Base-by-base conservation (phyloP, 2,888 invertebrate genomes). In the Rhorus exstirpatorius region DNA sequence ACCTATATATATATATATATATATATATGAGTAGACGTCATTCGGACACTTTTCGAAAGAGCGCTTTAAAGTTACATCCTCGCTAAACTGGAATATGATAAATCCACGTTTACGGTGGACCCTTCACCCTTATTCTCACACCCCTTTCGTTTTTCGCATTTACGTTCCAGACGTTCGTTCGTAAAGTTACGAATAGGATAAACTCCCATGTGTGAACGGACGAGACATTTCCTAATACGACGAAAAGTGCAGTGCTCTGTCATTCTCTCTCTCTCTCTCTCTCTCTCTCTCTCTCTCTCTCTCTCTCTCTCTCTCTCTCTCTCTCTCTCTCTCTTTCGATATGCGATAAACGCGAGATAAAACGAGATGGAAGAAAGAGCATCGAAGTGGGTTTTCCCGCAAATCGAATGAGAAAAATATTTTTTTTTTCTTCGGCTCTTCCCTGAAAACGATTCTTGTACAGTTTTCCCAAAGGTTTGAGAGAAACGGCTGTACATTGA, bases 41-140 rank as follows among this genome's bases (percentile, higher is more conserved):
- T 38, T 63, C 55, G 65, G 65, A 75, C 65, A 75, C 55, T 65
- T 75, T 63, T 65, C 44, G 53, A n/a, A 75, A 75, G 44, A 75
- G 53, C 75, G 38, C 63, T 55, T 70, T 44, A 35, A 21, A 63
- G 44, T 24, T 61, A 61, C 31, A 71, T 26, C 68, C 51, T 41
- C n/a, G 70, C 55, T 70, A 49, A 41, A 61, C 31, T 70, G 44
- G 21, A 46, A 70, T 70, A 78, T 78, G 68, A 71, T 63, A 63
- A 78, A 78, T 78, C 17, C 49, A 46, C 10, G 21, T 31, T 17
- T 19, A 7, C 3, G 7, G 17, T 35, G 8, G 10, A 31, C 46
- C 31, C 31, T 3, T 12, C 14, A 24, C 24, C 35, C 31, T 26
- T 6, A 10, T 7, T 12, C 55, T 12, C 0, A 21, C n/a, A 12